These are phyloP conservation scores for Clusia tigrina DNA, from an alignment of 2,888 invertebrate species.

Conservation along the genomic window DNA sequence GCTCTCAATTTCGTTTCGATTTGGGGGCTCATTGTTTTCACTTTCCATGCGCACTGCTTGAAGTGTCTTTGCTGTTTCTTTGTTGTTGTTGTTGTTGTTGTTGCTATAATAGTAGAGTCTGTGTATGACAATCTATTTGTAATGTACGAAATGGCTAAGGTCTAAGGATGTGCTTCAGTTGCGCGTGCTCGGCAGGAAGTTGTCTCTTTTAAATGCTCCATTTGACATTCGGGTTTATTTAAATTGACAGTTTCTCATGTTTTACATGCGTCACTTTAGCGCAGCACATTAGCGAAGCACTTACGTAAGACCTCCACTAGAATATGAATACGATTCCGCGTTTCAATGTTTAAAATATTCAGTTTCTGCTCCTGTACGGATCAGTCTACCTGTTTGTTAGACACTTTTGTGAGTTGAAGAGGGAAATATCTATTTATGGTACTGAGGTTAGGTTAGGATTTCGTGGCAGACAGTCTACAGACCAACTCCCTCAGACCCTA, in stretches of 20 bases:
- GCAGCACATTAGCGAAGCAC: conserved; percentile 23
- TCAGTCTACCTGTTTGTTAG: too few species aligned
- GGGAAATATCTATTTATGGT: too few species aligned
- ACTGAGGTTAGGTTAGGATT: too few species aligned
- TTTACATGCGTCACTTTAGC: conserved; percentile 18
- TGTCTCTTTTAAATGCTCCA: conserved; percentile 21
- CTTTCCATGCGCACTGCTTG: conserved; percentile 18
- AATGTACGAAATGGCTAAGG: not conserved
- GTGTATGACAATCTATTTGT: not conserved
- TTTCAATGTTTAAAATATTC: too few species aligned
- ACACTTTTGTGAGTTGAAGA: too few species aligned
- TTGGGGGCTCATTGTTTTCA: conserved; percentile 23
- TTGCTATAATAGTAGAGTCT: not conserved
- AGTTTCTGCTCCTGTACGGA: too few species aligned
- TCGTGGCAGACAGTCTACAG: too few species aligned
- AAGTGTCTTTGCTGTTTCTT: not conserved
- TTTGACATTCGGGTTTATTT: conserved; percentile 24
- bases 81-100: conserved; percentile 5
- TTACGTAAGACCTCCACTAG: not conserved
- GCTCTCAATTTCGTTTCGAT: conserved; percentile 29
- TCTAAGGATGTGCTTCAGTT: conserved; percentile 4
- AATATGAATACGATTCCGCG: too few species aligned
- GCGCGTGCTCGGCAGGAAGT: conserved; percentile 35
- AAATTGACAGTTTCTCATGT: too few species aligned
- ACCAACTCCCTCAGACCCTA: too few species aligned